Percentiles rank a stretch among this genome's conserved stretches.
Evolutionary conservation across 2,113 vertebrate genomes (phyloP).

Genomic region (Lathamus discolor): DNA sequence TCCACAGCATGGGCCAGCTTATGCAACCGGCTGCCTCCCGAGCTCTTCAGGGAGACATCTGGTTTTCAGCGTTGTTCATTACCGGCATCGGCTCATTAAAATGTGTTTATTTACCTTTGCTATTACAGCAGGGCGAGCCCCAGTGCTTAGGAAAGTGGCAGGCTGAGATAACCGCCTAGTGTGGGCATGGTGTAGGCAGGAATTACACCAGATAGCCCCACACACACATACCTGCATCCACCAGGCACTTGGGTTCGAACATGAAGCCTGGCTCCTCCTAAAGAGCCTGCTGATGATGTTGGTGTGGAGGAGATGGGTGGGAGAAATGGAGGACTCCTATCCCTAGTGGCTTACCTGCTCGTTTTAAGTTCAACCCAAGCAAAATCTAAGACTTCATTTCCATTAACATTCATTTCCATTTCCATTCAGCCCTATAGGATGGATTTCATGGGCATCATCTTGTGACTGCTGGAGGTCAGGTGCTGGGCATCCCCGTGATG

Average conservation of each 20-base stretch:
- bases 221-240: neutral
- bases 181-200: conserved; percentile 25
- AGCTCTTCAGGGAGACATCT: conserved; percentile 54
- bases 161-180: neutral
- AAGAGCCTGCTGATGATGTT: neutral
- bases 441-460: neutral
- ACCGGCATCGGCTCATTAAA: conserved; percentile 24
- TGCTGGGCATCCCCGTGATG: accelerated
- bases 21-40: conserved; percentile 23
- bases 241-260: neutral
- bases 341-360: neutral
- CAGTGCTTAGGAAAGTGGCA: neutral
- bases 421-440: accelerated
- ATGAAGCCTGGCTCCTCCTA: neutral
- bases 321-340: accelerated
- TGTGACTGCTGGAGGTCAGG: neutral
- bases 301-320: accelerated
- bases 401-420: neutral
- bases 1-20: conserved; percentile 37
- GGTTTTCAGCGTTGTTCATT: conserved; percentile 60
- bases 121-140: conserved; percentile 47
- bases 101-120: conserved; percentile 56
- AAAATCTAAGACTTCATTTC: neutral
- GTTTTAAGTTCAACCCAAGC: accelerated
- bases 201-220: neutral